Conservation (phyloP, 1,140 invertebrate species). For the Tetramorium simillimum region DNA sequence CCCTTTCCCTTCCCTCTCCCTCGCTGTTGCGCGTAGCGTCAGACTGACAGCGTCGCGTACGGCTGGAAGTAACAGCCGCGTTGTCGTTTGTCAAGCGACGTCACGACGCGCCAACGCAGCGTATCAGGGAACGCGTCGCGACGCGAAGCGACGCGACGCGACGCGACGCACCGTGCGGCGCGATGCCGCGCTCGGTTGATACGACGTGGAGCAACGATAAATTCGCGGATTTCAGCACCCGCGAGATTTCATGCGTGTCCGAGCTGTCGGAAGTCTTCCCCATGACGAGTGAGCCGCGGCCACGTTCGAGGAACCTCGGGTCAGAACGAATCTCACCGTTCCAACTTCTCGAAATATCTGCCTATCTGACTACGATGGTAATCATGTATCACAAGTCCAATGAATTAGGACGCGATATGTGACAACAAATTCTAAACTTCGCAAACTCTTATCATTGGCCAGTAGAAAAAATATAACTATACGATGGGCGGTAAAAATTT, state of each 20-base stretch:
- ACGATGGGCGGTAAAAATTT: background rate
- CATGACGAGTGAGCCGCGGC: slow-evolving; percentile 44
- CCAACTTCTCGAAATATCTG: slow-evolving; percentile 9
- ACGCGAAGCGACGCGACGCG: slow-evolving; percentile 19
- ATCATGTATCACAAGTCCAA: background rate
- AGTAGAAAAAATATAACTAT: background rate
- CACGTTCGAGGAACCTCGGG: slow-evolving; percentile 6
- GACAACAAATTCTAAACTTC: background rate
- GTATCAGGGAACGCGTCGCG: slow-evolving; percentile 41
- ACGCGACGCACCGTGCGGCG: slow-evolving; percentile 31
- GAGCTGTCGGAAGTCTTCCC: slow-evolving; percentile 55
- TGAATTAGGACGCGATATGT: background rate
- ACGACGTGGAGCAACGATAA: slow-evolving; percentile 40
- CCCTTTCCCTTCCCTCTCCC: background rate
- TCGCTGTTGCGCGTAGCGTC: slow-evolving; percentile 12
- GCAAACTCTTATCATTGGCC: background rate
- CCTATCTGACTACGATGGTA: background rate
- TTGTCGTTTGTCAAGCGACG: slow-evolving; percentile 72
- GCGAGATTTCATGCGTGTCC: slow-evolving; percentile 63
- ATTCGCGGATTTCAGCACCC: slow-evolving; percentile 59
- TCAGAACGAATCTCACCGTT: background rate
- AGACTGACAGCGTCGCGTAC: slow-evolving; percentile 45
- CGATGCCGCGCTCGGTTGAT: slow-evolving; percentile 52
- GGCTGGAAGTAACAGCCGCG: slow-evolving; percentile 41
- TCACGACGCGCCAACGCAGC: slow-evolving; percentile 63